Evolutionary conservation across 2,113 vertebrate genomes (phyloP), one percentile per base, ranked within the genome.

Genomic region (Limanda limanda): DNA sequence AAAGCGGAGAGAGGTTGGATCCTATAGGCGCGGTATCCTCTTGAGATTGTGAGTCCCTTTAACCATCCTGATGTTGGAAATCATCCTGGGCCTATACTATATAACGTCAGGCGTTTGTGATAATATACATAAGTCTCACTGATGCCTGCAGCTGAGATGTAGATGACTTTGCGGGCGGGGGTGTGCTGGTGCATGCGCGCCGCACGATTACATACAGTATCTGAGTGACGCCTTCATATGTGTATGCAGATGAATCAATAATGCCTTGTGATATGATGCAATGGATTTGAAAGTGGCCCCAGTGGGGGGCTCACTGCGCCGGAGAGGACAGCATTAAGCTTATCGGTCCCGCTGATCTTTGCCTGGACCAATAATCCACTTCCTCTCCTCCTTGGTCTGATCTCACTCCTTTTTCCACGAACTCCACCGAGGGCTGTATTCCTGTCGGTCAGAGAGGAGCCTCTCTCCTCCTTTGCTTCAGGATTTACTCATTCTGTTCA

Each of bases 281-380:
- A 21, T 48, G 74, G 23, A 69, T 77, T 69, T 79, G 73, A 68
- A 79, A 63, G 81, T 61, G 68, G 66, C 25, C 54, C 78, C 71
- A 51, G 66, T 66, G 80, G 80, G 78, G 18, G 65, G 57, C 57
- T 48, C 2, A 47, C 40, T 10, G 58, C 10, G 18, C 68, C 74
- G 63, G 78, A 74, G 69, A 56, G 40, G 48, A 57, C 37, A 71
- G 75, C 85, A 82, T 75, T 68, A n/a, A 82, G 83, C 59, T 82
- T 79, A 81, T 85, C 84, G 56, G 48, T 56, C 52, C 83, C 68
- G 56, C 81, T 78, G 60, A 86, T 90, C 84, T 82, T 72, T 81
- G 23, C 71, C 55, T 9, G 73, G 72, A 31, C 79, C 77, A 68
- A 70, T 83, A 79, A 90, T 88, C 79, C 79, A 85, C 82, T 85